Evolutionary conservation across 1,140 invertebrate genomes (phyloP).

Genomic region (Drosophila ambigua): DNA sequence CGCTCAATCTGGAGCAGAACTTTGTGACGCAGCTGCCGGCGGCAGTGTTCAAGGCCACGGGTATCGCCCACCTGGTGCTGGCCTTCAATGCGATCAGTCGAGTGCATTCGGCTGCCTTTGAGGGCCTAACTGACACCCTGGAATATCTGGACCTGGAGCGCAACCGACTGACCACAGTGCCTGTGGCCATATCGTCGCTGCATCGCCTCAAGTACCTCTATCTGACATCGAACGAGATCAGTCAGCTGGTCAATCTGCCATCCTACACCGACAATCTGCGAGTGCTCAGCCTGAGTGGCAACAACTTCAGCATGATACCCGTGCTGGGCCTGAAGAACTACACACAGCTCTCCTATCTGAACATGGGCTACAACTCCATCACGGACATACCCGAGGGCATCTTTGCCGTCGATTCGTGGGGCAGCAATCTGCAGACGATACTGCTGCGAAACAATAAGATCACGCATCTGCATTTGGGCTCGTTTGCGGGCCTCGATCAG

Average conservation of each 20-base stretch:
- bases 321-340: slow-evolving; percentile 87
- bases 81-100: slow-evolving; percentile 90
- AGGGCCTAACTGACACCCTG: slow-evolving; percentile 88
- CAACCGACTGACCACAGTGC: slow-evolving; percentile 89
- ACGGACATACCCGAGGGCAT: slow-evolving; percentile 89
- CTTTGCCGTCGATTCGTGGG: slow-evolving; percentile 89
- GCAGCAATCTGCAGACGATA: slow-evolving; percentile 91
- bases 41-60: slow-evolving; percentile 88
- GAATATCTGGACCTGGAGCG: slow-evolving; percentile 93
- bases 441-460: slow-evolving; percentile 94
- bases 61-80: slow-evolving; percentile 90
- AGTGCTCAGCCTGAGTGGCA: slow-evolving; percentile 92
- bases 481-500: slow-evolving; percentile 89
- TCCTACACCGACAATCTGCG: slow-evolving; percentile 86
- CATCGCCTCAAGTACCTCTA: slow-evolving; percentile 91
- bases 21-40: slow-evolving; percentile 87
- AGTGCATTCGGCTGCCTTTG: slow-evolving; percentile 89
- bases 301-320: slow-evolving; percentile 90
- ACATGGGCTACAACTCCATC: slow-evolving; percentile 94
- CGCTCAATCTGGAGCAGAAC: slow-evolving; percentile 90
- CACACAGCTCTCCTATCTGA: slow-evolving; percentile 90
- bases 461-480: slow-evolving; percentile 88
- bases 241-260: slow-evolving; percentile 85
- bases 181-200: slow-evolving; percentile 88
- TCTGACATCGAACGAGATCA: slow-evolving; percentile 91